Evolutionary conservation across 2,888 invertebrate genomes (phyloP), one percentile per base, ranked within the genome.

Genomic region (Mythimna pallens): DNA sequence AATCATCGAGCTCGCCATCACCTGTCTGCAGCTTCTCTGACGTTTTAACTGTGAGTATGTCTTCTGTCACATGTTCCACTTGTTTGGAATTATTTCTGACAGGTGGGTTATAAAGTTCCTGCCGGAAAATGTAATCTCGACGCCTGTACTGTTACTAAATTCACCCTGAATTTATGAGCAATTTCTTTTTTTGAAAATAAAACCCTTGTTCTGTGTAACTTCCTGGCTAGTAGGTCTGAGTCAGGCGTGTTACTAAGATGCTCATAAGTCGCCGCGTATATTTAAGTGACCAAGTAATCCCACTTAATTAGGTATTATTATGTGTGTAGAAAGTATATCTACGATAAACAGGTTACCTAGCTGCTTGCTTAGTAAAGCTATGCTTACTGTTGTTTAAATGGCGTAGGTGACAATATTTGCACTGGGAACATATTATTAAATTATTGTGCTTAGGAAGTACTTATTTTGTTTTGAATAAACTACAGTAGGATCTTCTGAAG

Each of bases 1-100:
- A 92, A 89, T 90, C 89, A 86, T 83, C 89, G 82, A 86, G 88
- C 86, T 86, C 85, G 72, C 74, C 81, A 74, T 71, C 80, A 71
- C 73, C 80, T 81, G 80, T 80, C 85, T 83, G 77, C 83, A 72
- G 76, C 81, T 65, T 76, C 83, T 86, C 83, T 84, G 83, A 86
- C 83, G 80, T 81, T 87, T 83, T 72, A 80, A 89, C 88, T 88
- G 94, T 94, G 84, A 94, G 94, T 94, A 93, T 89, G 68, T 82
- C 78, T 64, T 78, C 81, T 83, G 84, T 77, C 76, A 78, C 64
- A 77, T 79, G 73, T 76, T 47, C 59, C 55, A 70, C 76, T 72
- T 76, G 68, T 76, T 70, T 70, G 55, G 61, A 34, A 68, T 66
- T 75, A 64, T 69, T 78, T 77, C 73, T 65, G 82, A 75, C 82